These are phyloP conservation scores for Phortica variegata DNA, from an alignment of 1,140 invertebrate species.

Conservation along the genomic window DNA sequence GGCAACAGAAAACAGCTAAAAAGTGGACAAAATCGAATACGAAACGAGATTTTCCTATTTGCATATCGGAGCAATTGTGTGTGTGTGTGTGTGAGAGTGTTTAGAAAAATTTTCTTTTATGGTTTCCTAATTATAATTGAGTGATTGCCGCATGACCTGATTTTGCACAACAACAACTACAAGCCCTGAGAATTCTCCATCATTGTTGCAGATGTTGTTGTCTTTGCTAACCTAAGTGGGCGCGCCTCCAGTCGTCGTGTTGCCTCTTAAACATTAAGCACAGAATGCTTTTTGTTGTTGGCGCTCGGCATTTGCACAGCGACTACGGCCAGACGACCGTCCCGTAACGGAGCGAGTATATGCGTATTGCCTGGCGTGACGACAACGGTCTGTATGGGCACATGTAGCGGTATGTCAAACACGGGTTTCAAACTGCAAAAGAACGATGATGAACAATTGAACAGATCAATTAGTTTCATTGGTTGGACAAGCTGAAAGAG, in stretches of 20 bases:
- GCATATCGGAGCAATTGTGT: too few relatives aligned
- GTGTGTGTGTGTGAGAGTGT: too few relatives aligned
- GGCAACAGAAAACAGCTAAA: too few relatives aligned
- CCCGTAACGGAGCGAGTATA: slow-evolving; percentile 62
- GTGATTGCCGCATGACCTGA: too few relatives aligned
- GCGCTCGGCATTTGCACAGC: slow-evolving; percentile 43
- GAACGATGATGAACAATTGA: neutral
- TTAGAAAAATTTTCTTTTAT: too few relatives aligned
- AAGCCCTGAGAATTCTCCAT: too few relatives aligned
- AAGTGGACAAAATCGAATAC: too few relatives aligned
- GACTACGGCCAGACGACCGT: slow-evolving; percentile 66
- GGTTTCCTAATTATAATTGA: too few relatives aligned
- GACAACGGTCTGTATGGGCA: slow-evolving; percentile 63
- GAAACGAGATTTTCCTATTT: too few relatives aligned
- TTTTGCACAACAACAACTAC: too few relatives aligned
- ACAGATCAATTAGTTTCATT: neutral
- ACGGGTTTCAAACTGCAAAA: slow-evolving; percentile 58
- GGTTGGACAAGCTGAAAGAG: neutral
- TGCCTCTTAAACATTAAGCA: slow-evolving; percentile 43
- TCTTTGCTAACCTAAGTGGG: too few relatives aligned
- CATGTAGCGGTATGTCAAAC: slow-evolving; percentile 62
- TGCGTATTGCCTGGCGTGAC: slow-evolving; percentile 65
- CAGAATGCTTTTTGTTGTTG: slow-evolving; percentile 52
- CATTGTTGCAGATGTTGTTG: too few relatives aligned
- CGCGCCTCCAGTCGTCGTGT: neutral